phyloP scores from a whole-genome alignment of 2,888 invertebrate species.

The Leptogaster cylindrica region DNA sequence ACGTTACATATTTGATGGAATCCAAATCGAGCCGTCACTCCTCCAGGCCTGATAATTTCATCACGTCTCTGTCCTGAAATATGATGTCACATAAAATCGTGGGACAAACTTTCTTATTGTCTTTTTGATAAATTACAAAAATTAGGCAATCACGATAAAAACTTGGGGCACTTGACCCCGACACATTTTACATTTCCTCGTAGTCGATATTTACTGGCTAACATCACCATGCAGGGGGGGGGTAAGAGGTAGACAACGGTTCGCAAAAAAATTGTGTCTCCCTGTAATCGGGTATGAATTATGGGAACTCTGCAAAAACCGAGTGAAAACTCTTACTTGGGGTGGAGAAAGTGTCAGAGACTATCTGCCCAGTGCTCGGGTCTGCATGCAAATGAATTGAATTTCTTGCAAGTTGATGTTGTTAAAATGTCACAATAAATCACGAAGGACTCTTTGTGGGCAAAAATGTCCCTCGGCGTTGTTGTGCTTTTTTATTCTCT shows the following conservation, averaged over 20 bases:
- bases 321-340: slow-evolving; percentile 26
- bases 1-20: neutral
- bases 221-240: too few species aligned
- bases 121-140: slow-evolving; percentile 26
- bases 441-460: slow-evolving; percentile 6
- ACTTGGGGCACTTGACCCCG: slow-evolving; percentile 10
- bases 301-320: slow-evolving; percentile 27
- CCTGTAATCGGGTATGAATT: slow-evolving; percentile 30
- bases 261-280: neutral
- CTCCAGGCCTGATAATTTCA: slow-evolving; percentile 5
- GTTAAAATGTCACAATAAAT: slow-evolving; percentile 39
- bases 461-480: neutral
- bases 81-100: slow-evolving; percentile 13
- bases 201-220: slow-evolving; percentile 30
- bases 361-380: slow-evolving; percentile 13
- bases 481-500: too few species aligned
- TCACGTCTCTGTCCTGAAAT: slow-evolving; percentile 18
- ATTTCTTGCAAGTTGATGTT: slow-evolving; percentile 34
- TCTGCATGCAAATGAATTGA: slow-evolving; percentile 38
- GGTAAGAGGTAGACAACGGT: neutral
- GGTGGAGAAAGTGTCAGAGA: slow-evolving; percentile 32
- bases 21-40: neutral
- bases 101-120: slow-evolving; percentile 9
- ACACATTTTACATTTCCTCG: neutral
- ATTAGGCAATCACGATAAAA: slow-evolving; percentile 34